Evolutionary conservation across 2,113 vertebrate species (phyloP), one percentile per base, ranked within the genome.

Genomic region (Hucho hucho): DNA sequence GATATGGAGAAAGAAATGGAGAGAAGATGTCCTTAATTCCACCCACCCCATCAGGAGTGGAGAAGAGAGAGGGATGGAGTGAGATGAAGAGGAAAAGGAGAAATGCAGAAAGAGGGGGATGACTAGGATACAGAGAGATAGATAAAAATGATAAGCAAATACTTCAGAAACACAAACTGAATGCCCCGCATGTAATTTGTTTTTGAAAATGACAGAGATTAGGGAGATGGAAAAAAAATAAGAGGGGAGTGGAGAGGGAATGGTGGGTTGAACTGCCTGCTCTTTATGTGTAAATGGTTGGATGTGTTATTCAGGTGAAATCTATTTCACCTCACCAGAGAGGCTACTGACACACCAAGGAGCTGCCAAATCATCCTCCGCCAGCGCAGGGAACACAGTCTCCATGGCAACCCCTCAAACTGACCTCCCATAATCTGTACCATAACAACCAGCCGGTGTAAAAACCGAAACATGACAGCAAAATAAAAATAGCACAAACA

Each of bases 341-440:
- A 12, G 16, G 14, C 29, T 11, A 32, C 65, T 37, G 4, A n/a
- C 65, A 43, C 12, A 68, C 28, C 20, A 14, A 68, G 29, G 32
- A 32, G 65, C 65, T 32, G 9, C 32, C 18, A 0, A 43, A 68
- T 65, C 64, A 29, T 26, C 7, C 32, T 68, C 29, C 28, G 28
- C 29, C 32, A 32, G 65, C 9, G 65, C 29, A 11, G 9, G 29
- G 28, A 7, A n/a, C 59, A n/a, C 65, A n/a, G 32, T 68, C 65
- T 68, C 65, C 65, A 68, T 68, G 32, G 32, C 65, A 68, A 68
- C 65, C 9, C 65, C 65, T 68, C 29, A 43, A 68, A 68, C 65
- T 32, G 65, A 68, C 65, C 65, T 68, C 28, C 16, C 65, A 68
- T 43, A 32, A 68, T 68, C 65, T 68, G 65, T 43, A 68, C 65